These are phyloP conservation scores for Lucilia cuprina DNA, from an alignment of 1,140 invertebrate genomes.

Conservation along the genomic window DNA sequence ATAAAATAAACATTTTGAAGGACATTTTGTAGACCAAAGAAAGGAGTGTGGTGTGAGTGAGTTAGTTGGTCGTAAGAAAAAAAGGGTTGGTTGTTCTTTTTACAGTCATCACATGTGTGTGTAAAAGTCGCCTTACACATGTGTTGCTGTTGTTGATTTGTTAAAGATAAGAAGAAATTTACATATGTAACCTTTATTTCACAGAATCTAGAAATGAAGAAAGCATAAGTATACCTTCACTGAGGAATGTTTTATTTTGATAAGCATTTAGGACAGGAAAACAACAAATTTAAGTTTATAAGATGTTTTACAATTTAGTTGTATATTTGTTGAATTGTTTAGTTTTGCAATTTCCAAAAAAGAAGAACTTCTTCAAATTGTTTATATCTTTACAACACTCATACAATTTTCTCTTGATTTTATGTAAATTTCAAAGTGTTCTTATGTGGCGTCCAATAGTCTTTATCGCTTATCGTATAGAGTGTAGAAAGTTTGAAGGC, in stretches of 20 bases:
- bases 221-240: not conserved
- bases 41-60: too few species aligned
- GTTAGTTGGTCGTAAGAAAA: not conserved
- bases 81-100: not conserved
- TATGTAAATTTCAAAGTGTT: not conserved
- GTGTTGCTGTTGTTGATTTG: slow-evolving; percentile 9
- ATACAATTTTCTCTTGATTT: not conserved
- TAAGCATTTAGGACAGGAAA: not conserved
- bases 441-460: slow-evolving; percentile 1
- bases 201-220: too few species aligned
- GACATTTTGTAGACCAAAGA: not conserved
- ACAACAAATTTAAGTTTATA: not conserved
- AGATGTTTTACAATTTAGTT: not conserved
- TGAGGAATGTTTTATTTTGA: not conserved
- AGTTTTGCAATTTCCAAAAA: not conserved
- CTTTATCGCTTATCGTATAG: not conserved
- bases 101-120: not conserved
- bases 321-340: not conserved
- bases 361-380: not conserved
- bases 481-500: not conserved
- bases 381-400: too few species aligned
- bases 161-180: not conserved
- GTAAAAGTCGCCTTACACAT: not conserved
- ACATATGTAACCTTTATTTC: not conserved
- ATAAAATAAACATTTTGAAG: not conserved